These are phyloP conservation scores for Helleia helle DNA, from an alignment of 2,888 invertebrate genomes.

Conservation along the genomic window DNA sequence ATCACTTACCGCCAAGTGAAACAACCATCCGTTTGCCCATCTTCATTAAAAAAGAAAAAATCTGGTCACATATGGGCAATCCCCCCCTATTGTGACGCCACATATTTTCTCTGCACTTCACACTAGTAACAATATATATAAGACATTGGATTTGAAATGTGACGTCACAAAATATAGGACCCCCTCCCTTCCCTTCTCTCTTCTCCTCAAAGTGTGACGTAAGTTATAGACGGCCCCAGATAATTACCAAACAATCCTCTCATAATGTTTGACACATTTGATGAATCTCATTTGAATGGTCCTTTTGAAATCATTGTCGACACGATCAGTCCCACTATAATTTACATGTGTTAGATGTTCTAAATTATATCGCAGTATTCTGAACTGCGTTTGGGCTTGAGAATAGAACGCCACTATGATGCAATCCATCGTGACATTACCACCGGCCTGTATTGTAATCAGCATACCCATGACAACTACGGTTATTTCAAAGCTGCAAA, in stretches of 20 bases:
- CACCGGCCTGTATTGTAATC: slow-evolving; percentile 44
- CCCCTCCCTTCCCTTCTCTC: too few relatives aligned
- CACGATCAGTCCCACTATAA: not conserved
- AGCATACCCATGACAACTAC: slow-evolving; percentile 37
- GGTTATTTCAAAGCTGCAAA: slow-evolving; percentile 43
- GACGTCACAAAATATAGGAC: too few relatives aligned
- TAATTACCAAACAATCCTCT: slow-evolving; percentile 39
- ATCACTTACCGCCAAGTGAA: too few relatives aligned
- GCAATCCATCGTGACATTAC: slow-evolving; percentile 52
- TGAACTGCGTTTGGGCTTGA: slow-evolving; percentile 45
- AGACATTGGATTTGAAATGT: too few relatives aligned
- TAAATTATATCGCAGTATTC: slow-evolving; percentile 42
- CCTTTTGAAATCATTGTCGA: slow-evolving; percentile 14
- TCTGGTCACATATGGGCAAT: too few relatives aligned
- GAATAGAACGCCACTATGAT: slow-evolving; percentile 49
- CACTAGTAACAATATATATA: too few relatives aligned
- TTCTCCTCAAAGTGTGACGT: too few relatives aligned
- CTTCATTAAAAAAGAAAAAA: too few relatives aligned
- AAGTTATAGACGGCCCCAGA: too few relatives aligned
- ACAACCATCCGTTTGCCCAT: too few relatives aligned
- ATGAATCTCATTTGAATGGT: slow-evolving; percentile 34
- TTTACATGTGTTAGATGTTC: slow-evolving; percentile 34
- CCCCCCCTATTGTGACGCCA: too few relatives aligned
- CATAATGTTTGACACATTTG: slow-evolving; percentile 40
- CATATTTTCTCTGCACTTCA: too few relatives aligned